These are phyloP conservation scores for Promerops cafer DNA, from an alignment of 2,113 vertebrate genomes.

Conservation along the genomic window DNA sequence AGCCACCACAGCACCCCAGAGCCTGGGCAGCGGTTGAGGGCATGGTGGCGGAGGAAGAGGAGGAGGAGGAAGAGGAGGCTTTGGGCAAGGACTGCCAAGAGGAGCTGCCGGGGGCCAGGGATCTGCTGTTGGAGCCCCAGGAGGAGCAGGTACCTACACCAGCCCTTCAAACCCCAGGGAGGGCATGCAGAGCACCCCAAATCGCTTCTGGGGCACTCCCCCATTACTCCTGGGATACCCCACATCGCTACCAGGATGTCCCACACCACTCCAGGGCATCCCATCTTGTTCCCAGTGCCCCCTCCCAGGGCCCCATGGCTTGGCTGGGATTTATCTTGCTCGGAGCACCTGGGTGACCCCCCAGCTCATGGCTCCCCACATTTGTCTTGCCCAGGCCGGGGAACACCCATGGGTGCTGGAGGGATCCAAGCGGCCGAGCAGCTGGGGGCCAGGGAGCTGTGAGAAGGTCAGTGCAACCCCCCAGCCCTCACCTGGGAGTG, in stretches of 20 bases:
- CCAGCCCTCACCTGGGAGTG: accelerated
- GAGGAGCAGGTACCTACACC: slow-evolving; percentile 83
- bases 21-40: slow-evolving; percentile 44
- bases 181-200: neutral
- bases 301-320: neutral
- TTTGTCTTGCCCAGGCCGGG: neutral
- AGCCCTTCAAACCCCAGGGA: neutral
- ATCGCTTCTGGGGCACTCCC: neutral
- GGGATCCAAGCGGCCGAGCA: slow-evolving; percentile 31
- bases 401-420: neutral
- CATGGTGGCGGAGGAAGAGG: slow-evolving; percentile 42
- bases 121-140: slow-evolving; percentile 56
- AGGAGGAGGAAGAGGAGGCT: slow-evolving; percentile 24
- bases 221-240: neutral
- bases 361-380: accelerated
- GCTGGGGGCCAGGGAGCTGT: slow-evolving; percentile 32
- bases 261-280: neutral
- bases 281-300: accelerated
- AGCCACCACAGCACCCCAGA: slow-evolving; percentile 62
- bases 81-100: slow-evolving; percentile 67
- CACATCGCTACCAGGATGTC: accelerated
- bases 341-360: accelerated
- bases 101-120: slow-evolving; percentile 55
- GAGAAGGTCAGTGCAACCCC: slow-evolving; percentile 67
- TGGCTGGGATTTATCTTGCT: neutral